Base-by-base conservation (phyloP, 2,797 vertebrate species). In the Thaleichthys pacificus region DNA sequence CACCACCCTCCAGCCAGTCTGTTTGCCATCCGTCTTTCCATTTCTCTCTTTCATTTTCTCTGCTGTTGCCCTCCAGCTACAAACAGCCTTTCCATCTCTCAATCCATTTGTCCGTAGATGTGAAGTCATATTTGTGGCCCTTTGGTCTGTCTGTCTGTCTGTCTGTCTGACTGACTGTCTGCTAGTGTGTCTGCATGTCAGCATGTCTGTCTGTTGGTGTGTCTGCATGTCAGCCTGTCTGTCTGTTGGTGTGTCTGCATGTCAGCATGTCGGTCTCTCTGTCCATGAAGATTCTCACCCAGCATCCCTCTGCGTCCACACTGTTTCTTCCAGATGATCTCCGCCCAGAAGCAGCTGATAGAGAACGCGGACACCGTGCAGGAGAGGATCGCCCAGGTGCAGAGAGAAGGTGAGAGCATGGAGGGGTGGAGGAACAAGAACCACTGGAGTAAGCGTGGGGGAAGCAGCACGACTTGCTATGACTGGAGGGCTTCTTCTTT, bases 311-410 rank as follows among this genome's bases (percentile, higher is more conserved):
- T 75, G 75, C 76, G 68, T 26, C 24, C 51, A 61, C 61, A 15
- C 0, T 86, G 82, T 84, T 4, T 84, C 80, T 89, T 84, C 78
- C 92, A 99, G 97, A 97, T 99, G 95, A 96, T 99, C 79, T 90
- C 94, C n/a, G 94, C 96, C 72, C 96, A 96, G 91, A 97, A 92
- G 63, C 91, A 95, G 89, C 93, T 99, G 85, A 96, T 97, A 14
- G 96, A 98, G 86, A 95, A 86, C 0, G 95, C 96, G 8, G 96
- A 98, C 69, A 77, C 86, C 22, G 92, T 97, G 60, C 94, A 98
- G 1, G 95, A 97, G 87, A 94, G 94, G 90, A 96, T 99, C 60
- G 92, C 93, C 69, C 96, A 97, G 87, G 96, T 97, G 89, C 96
- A 97, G 90, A 96, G 92, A 93, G 93, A 96, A 95, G 97, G 97